Evolutionary conservation across 2,797 vertebrate species (phyloP), one percentile per base, ranked within the genome.

Genomic region (Alectoris magna): DNA sequence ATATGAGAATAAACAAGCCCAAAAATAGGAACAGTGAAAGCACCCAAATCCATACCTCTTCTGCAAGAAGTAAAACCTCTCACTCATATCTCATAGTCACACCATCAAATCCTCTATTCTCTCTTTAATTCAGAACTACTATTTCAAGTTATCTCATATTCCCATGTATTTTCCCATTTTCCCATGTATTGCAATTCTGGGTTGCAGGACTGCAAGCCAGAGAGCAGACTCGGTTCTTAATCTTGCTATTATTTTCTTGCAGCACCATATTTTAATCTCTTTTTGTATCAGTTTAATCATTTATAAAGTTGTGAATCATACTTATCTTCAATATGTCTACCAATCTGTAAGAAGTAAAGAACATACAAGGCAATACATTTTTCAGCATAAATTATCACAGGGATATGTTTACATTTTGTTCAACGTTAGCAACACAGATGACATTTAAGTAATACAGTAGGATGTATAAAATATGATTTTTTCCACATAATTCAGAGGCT

Each of bases 391-490:
- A 64, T 43, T 90, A 83, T 92, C 79, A 87, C 87, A 92, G 38
- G 29, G 64, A 69, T 34, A 62, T 93, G 87, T 93, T 95, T 94
- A 94, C 84, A 81, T 87, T 94, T 94, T 86, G 49, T 34, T 93
- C 73, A 70, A 41, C 14, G 23, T 83, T 92, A 92, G 70, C 76
- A 91, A 91, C 67, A 91, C 48, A 84, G 60, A 2, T 92, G 93
- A 95, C 94, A 95, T 92, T 95, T 95, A 92, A 95, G 59, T 81
- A 96, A 92, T 56, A 92, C 55, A 89, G 93, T 72, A 92, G 82
- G 48, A 94, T 80, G 36, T 75, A 93, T 91, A 92, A 94, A 94
- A 90, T 83, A 93, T 26, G 3, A 69, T 69, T 63, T 88, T 87
- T 91, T 84, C 87, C 84, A 94, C 60, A 36, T 70, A 94, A 86